Percentiles rank a stretch among this genome's conserved stretches.
Conservation (phyloP, 2,113 vertebrate species). For the Eudorcas thomsonii region DNA sequence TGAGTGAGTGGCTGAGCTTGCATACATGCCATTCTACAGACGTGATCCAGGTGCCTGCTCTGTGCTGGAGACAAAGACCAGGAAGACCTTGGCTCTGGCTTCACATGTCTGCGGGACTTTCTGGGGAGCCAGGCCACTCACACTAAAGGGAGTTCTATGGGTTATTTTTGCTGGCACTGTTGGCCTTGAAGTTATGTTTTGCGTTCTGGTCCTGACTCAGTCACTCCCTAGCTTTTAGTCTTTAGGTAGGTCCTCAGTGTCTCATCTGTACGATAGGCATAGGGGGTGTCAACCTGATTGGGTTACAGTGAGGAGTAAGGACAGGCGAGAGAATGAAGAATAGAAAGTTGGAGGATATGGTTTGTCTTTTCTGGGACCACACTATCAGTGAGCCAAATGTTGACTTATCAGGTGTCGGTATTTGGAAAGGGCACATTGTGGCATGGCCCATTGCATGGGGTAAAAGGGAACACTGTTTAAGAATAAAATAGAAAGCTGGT, state of each 20-base stretch:
- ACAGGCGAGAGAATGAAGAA: background rate
- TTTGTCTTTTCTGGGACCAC: background rate
- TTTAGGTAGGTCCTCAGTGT: background rate
- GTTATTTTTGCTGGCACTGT: background rate
- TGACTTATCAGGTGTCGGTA: background rate
- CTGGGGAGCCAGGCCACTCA: background rate
- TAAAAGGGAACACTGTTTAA: background rate
- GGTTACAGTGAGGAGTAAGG: background rate
- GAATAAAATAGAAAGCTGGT: background rate
- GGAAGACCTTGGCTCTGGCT: background rate
- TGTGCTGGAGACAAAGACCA: background rate
- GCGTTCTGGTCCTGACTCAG: background rate
- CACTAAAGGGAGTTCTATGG: background rate
- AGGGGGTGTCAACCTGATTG: background rate
- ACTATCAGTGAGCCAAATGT: background rate
- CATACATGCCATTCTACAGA: background rate
- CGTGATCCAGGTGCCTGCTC: background rate
- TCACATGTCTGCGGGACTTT: background rate
- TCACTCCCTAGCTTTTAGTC: background rate
- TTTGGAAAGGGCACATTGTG: background rate
- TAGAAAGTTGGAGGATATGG: background rate
- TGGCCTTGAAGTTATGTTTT: background rate
- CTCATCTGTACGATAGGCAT: background rate
- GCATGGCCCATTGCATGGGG: background rate
- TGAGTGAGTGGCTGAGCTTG: background rate